phyloP scores from a whole-genome alignment of 2,888 invertebrate genomes.

The Tenthredo scrophulariae region DNA sequence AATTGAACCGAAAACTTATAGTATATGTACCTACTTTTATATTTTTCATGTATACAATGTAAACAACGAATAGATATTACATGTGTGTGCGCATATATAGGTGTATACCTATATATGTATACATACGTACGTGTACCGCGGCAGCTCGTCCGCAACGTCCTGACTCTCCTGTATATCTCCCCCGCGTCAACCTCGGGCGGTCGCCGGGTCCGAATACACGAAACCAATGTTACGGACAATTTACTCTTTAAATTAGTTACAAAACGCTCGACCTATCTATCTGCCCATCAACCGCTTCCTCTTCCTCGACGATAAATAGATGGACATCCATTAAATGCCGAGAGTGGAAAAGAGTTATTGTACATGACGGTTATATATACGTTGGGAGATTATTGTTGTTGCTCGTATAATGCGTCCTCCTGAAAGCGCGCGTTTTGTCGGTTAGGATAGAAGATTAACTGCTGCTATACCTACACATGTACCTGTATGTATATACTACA shows the following conservation, averaged over 20 bases:
- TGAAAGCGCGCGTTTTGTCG: constrained; percentile 6
- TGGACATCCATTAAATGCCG: constrained; percentile 75
- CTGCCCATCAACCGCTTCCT: constrained; percentile 78
- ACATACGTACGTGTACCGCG: background rate
- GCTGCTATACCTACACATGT: background rate
- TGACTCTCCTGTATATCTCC: background rate
- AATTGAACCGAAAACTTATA: background rate
- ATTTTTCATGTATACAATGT: background rate
- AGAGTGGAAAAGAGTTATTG: constrained; percentile 77
- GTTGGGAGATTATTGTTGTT: constrained; percentile 6
- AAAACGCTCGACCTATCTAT: constrained; percentile 77
- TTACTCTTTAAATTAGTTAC: constrained; percentile 78
- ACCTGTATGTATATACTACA: background rate
- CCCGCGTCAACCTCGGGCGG: constrained; percentile 24
- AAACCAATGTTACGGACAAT: constrained; percentile 78
- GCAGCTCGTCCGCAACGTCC: constrained; percentile 36
- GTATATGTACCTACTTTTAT: background rate
- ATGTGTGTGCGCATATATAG: background rate
- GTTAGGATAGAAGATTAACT: background rate
- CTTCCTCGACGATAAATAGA: constrained; percentile 77
- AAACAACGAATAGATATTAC: background rate
- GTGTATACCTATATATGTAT: background rate
- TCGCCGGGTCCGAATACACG: constrained; percentile 64
- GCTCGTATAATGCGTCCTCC: constrained; percentile 13
- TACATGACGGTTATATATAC: constrained; percentile 52